Percentiles rank a stretch among this genome's conserved stretches.
phyloP scores from a whole-genome alignment of 2,797 vertebrate species.

The Spinibarbus caldwelli region DNA sequence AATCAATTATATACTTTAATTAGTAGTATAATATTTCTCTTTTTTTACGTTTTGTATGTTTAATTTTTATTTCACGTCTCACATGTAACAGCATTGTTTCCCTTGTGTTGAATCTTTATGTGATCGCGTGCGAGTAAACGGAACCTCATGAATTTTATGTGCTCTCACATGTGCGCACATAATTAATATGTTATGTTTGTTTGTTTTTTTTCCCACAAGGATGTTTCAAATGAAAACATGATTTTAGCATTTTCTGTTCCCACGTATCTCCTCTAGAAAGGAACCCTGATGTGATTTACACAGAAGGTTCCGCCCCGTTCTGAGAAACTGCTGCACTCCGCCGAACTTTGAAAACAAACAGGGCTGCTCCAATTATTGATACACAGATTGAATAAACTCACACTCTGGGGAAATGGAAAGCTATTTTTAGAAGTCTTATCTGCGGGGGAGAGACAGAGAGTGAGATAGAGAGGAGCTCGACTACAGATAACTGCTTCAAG shows the following conservation, averaged over 20 bases:
- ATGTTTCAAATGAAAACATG: not conserved
- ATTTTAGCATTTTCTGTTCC: not conserved
- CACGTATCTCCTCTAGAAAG: not conserved
- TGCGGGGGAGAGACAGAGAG: not conserved
- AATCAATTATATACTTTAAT: no score
- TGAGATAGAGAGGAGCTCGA: not conserved
- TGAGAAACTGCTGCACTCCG: not conserved
- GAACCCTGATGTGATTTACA: not conserved
- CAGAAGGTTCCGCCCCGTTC: not conserved
- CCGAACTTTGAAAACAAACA: slow-evolving; percentile 45
- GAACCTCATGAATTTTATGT: not conserved
- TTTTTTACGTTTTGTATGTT: not conserved
- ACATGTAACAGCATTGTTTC: not conserved
- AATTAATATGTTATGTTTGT: not conserved
- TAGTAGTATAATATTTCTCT: no score
- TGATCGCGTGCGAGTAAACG: not conserved
- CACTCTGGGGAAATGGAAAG: slow-evolving; percentile 62
- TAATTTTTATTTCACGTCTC: not conserved
- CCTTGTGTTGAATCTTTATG: not conserved
- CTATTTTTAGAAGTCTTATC: slow-evolving; percentile 65
- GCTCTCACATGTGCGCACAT: not conserved
- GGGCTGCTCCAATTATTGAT: slow-evolving; percentile 43
- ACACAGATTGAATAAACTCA: slow-evolving; percentile 32
- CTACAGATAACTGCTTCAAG: slow-evolving; percentile 68
- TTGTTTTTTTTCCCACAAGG: not conserved